Base-by-base conservation (phyloP, 1,140 invertebrate species). In the Ylistrum balloti region DNA sequence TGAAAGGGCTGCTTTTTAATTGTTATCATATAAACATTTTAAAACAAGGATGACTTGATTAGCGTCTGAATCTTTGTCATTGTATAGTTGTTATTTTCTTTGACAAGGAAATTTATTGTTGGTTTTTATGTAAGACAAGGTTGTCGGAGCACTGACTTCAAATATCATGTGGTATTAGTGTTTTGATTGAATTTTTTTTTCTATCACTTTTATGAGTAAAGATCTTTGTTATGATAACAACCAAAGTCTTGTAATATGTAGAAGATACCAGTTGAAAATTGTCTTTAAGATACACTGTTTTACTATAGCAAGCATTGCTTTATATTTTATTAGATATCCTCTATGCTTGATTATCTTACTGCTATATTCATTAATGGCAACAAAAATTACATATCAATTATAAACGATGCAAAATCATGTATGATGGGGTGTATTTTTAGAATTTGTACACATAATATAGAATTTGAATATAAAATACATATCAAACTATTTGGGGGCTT, bases 391-490 rank as follows among this genome's bases (percentile, higher is more conserved):
- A 74, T 74, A 74, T 74, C 56, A 74, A n/a, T n/a, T 48, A 48
- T 74, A 28, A 74, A 74, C 28, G 56, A 74, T 74, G 56, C n/a
- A 74, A 74, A n/a, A 28, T 74, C 28, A n/a, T 74, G n/a, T n/a
- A 74, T 74, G 13, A 74, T 28, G 13, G 0, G 28, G n/a, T 74
- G 56, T 74, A 74, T 74, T 74, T 74, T 74, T 74, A 74, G 56
- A 74, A 74, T 74, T n/a, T 74, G 41, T 45, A 74, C 28, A 74
- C 56, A 74, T 28, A 74, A 28, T 74, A 74, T 74, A 74, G n/a
- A 74, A 74, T 7, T 45, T 45, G 17, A 45, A 9, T 74, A 28
- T 74, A 74, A n/a, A 11, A 74, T 74, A 74, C 56, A 74, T 74
- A 74, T 74, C 56, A 74, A 22, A 15, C 11, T n/a, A 28, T 28